A percentile compares a stretch with the other conserved stretches of the same genome.
These are phyloP conservation scores for Schlechtendalia chinensis DNA, from an alignment of 1,140 invertebrate species.

Conservation along the genomic window DNA sequence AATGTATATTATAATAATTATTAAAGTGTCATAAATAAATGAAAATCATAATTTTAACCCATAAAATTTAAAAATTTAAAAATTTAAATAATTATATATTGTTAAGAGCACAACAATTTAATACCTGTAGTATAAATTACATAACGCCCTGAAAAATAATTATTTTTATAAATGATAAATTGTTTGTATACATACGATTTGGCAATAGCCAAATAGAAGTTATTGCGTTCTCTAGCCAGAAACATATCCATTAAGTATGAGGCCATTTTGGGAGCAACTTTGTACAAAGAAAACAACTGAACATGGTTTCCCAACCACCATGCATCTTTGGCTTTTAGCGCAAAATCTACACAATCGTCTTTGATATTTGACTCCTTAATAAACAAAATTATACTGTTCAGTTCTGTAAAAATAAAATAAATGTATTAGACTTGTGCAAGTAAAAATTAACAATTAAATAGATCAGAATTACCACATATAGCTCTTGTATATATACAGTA, in stretches of 20 bases:
- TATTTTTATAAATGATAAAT: slow-evolving; percentile 35
- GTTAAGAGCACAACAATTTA: background rate
- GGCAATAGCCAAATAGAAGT: slow-evolving; percentile 45
- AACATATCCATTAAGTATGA: slow-evolving; percentile 97
- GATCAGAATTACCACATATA: slow-evolving; percentile 73
- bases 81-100: background rate
- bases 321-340: slow-evolving; percentile 24
- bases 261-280: slow-evolving; percentile 87
- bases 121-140: slow-evolving; percentile 41
- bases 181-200: slow-evolving; percentile 36
- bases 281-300: slow-evolving; percentile 65
- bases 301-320: slow-evolving; percentile 40
- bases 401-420: background rate
- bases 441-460: background rate
- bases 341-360: slow-evolving; percentile 20
- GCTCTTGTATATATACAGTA: slow-evolving; percentile 98
- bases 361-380: slow-evolving; percentile 25
- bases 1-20: background rate
- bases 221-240: slow-evolving; percentile 65
- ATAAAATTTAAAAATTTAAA: background rate
- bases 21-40: background rate
- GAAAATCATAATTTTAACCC: background rate
- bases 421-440: background rate
- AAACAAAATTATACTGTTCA: slow-evolving; percentile 6
- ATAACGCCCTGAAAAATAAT: slow-evolving; percentile 42